Conservation (phyloP, 53 echinoderm and acorn worm species). For the Mesocentrotus franciscanus region DNA sequence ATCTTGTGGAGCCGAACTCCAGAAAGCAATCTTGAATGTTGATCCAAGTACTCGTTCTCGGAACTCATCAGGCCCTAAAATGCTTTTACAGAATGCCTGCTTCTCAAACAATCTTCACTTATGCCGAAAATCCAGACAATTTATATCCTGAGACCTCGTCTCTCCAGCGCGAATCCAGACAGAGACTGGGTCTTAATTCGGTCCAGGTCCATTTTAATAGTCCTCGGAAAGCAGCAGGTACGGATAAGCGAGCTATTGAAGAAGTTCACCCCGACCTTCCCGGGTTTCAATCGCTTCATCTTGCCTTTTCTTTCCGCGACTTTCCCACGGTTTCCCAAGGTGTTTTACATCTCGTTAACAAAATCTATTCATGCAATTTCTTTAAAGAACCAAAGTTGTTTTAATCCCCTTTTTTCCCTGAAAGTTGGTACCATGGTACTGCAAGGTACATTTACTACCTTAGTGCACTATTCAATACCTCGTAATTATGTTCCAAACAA, state of each 20-base stretch:
- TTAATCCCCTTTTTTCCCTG: background rate
- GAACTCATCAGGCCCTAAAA: background rate
- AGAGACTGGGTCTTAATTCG: background rate
- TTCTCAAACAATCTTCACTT: background rate
- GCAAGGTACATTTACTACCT: background rate
- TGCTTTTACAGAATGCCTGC: background rate
- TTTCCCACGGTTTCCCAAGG: constrained; percentile 12
- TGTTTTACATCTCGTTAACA: background rate
- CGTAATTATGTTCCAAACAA: background rate
- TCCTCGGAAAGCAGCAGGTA: constrained; percentile 2
- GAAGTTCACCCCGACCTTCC: background rate
- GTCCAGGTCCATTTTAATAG: background rate
- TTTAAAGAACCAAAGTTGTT: background rate
- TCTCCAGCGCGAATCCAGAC: background rate
- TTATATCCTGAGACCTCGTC: background rate
- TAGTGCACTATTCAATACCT: background rate
- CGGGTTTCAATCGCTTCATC: background rate
- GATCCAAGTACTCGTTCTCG: background rate
- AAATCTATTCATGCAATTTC: constrained; percentile 32
- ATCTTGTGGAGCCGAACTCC: background rate
- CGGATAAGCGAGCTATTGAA: background rate
- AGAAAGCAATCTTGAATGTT: background rate
- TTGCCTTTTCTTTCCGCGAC: background rate
- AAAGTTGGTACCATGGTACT: background rate
- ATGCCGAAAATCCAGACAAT: background rate